Evolutionary conservation across 2,113 vertebrate species (phyloP).

Genomic region (Spheniscus mendiculus): DNA sequence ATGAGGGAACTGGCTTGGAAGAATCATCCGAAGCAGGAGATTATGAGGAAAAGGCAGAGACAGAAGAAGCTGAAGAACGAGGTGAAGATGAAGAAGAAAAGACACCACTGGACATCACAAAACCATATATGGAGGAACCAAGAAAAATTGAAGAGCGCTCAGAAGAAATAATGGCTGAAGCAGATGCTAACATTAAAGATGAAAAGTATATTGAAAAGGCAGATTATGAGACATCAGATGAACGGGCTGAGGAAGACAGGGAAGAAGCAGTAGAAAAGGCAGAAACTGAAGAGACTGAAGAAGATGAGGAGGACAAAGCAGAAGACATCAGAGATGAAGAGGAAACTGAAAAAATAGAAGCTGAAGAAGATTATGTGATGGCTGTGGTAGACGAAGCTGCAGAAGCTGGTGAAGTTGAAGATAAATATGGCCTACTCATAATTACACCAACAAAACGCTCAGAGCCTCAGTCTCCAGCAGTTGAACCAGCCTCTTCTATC

Average conservation of each 20-base stretch:
- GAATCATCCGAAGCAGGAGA: slow-evolving; percentile 89
- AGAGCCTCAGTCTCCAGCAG: slow-evolving; percentile 81
- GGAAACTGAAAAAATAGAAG: slow-evolving; percentile 67
- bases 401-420: slow-evolving; percentile 64
- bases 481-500: slow-evolving; percentile 80
- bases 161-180: slow-evolving; percentile 55
- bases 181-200: slow-evolving; percentile 26
- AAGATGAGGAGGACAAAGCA: slow-evolving; percentile 76
- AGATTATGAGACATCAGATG: slow-evolving; percentile 69
- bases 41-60: slow-evolving; percentile 92
- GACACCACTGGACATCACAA: slow-evolving; percentile 15
- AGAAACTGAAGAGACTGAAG: slow-evolving; percentile 73
- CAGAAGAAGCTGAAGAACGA: slow-evolving; percentile 87
- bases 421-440: slow-evolving; percentile 69
- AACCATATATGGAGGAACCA: slow-evolving; percentile 9
- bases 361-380: slow-evolving; percentile 72
- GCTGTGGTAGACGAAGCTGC: slow-evolving; percentile 76
- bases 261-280: slow-evolving; percentile 76
- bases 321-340: slow-evolving; percentile 74
- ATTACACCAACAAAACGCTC: slow-evolving; percentile 76
- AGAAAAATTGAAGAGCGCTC: slow-evolving; percentile 14
- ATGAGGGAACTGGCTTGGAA: slow-evolving; percentile 91
- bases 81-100: slow-evolving; percentile 72
- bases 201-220: slow-evolving; percentile 65
- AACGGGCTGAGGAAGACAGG: slow-evolving; percentile 75